Evolutionary conservation across 2,888 invertebrate species (phyloP).

Genomic region (Protophormia terraenovae): DNA sequence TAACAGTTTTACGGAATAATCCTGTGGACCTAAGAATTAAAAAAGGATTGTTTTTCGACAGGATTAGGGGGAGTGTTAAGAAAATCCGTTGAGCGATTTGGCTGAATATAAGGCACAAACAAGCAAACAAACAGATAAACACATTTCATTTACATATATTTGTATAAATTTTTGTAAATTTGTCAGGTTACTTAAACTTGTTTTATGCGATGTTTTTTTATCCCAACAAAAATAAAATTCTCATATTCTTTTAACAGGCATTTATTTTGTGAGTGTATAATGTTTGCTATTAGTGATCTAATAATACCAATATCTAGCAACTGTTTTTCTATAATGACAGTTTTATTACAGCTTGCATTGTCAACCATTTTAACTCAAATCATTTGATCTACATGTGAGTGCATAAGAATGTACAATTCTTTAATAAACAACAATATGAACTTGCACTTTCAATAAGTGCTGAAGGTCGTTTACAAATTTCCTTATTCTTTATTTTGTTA

Average conservation of each 20-base stretch:
- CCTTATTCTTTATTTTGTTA: constrained; percentile 11
- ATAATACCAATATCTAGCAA: neutral
- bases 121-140: too few species aligned
- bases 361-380: neutral
- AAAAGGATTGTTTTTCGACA: too few species aligned
- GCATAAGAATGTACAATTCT: neutral
- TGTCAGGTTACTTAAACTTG: too few species aligned
- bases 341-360: neutral
- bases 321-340: neutral
- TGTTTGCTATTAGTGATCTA: neutral
- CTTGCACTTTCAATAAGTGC: constrained; percentile 32
- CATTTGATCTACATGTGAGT: neutral
- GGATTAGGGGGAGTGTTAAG: too few species aligned
- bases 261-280: neutral
- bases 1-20: too few species aligned
- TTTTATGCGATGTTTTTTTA: too few species aligned
- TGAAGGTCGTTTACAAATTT: constrained; percentile 44
- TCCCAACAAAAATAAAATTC: too few species aligned
- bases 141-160: too few species aligned
- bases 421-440: constrained; percentile 6
- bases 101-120: too few species aligned
- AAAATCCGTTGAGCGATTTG: too few species aligned
- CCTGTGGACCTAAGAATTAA: too few species aligned
- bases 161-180: too few species aligned
- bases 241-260: neutral